phyloP scores from a whole-genome alignment of 2,888 invertebrate species.

The Pollenia amentaria region DNA sequence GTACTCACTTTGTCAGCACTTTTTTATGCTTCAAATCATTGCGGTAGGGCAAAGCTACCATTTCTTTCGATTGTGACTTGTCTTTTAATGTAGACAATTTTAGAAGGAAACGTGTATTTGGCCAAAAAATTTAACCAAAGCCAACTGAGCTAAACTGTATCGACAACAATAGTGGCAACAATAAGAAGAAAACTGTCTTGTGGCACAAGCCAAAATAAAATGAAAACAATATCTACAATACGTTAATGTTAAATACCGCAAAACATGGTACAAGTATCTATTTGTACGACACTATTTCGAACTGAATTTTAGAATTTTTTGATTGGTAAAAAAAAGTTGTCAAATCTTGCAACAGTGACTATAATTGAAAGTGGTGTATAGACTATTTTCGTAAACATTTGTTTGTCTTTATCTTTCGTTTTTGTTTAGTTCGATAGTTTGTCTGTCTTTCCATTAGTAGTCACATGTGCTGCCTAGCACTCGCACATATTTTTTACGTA shows the following conservation, averaged over 20 bases:
- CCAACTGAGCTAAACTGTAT: slow-evolving; percentile 47
- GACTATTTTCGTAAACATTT: neutral
- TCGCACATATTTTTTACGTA: too few relatives aligned
- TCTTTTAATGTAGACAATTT: slow-evolving; percentile 14
- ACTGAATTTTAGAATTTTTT: too few relatives aligned
- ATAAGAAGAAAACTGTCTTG: neutral
- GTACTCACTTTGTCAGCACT: slow-evolving; percentile 15
- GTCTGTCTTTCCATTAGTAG: neutral
- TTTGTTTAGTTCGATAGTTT: neutral
- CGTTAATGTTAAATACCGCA: slow-evolving; percentile 32
- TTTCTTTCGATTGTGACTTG: slow-evolving; percentile 13
- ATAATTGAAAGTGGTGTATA: neutral
- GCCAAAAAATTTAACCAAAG: slow-evolving; percentile 33
- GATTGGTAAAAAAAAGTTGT: too few relatives aligned
- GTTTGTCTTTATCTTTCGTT: neutral
- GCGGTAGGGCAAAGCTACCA: neutral
- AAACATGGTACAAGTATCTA: neutral
- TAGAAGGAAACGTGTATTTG: slow-evolving; percentile 22
- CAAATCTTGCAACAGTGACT: neutral
- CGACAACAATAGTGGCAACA: slow-evolving; percentile 50
- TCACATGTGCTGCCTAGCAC: neutral
- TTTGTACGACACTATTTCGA: too few relatives aligned
- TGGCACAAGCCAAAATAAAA: slow-evolving; percentile 27
- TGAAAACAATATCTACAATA: neutral
- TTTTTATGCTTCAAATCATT: slow-evolving; percentile 18